These are phyloP conservation scores for Eristalis arbustorum DNA, from an alignment of 2,888 invertebrate species.

Conservation along the genomic window DNA sequence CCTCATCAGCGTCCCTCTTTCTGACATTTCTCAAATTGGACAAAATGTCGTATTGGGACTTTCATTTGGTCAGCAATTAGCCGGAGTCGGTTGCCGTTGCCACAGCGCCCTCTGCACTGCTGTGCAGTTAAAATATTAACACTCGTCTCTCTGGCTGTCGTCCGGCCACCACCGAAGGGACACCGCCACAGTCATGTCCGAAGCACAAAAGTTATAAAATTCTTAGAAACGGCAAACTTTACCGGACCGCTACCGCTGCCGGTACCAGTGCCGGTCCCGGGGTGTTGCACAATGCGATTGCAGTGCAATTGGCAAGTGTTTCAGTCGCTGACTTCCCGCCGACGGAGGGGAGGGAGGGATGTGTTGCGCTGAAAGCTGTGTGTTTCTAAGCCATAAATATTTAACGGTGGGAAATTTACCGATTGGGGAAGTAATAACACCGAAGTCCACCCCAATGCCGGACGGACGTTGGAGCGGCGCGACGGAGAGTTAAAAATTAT, in stretches of 20 bases:
- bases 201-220: conserved; percentile 65
- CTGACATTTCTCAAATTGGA: conserved; percentile 70
- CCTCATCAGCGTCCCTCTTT: conserved; percentile 36
- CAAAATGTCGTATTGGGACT: conserved; percentile 71
- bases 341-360: not conserved
- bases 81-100: conserved; percentile 47
- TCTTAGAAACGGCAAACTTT: conserved; percentile 67
- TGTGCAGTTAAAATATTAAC: conserved; percentile 69
- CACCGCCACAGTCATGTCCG: not conserved
- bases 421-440: conserved; percentile 73
- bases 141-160: conserved; percentile 20
- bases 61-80: conserved; percentile 71
- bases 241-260: conserved; percentile 29
- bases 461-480: no score
- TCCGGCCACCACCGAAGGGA: conserved; percentile 9
- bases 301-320: conserved; percentile 53
- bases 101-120: not conserved
- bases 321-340: no score
- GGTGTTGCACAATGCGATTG: conserved; percentile 48
- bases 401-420: conserved; percentile 75
- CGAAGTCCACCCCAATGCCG: not conserved
- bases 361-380: conserved; percentile 65
- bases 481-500: conserved; percentile 55
- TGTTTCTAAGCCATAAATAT: conserved; percentile 73
- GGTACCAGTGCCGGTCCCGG: not conserved